Base-by-base conservation (phyloP, 2,113 vertebrate genomes). In the Speoplatyrhinus poulsoni region DNA sequence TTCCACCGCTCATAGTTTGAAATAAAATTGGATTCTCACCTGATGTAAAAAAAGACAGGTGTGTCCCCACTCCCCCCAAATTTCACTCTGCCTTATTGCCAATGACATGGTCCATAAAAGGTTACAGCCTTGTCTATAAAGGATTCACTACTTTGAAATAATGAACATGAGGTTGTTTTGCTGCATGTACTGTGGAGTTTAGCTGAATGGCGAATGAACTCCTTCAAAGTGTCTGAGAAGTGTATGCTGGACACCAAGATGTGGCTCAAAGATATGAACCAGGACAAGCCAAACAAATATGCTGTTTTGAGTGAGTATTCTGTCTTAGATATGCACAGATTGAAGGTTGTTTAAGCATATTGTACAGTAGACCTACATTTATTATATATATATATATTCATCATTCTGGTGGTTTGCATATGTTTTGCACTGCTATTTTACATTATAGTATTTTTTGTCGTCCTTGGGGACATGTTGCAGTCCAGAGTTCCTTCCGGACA, bases 271-370 rank as follows among this genome's bases (percentile, higher is more conserved):
- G 95, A 96, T 63, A 79, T 96, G 36, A 90, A 92, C 60, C 90
- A 89, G 56, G 82, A 82, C 65, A 75, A 72, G 5, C 94, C 94
- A 32, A 88, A 90, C 69, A 78, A 91, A 53, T 95, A 95, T n/a
- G 92, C 94, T 12, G 84, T 92, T 46, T 79, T 85, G 75, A 95
- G 95, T 97, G 92, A 95, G 95, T 95, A 26, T 13, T 5, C 12
- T 5, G 33, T 17, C 12, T 9, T 26, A 26, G 26, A 26, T 26
- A 3, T 26, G 26, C 26, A 26, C 26, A 26, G 26, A 26, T 26
- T 26, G 26, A 26, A 26, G 2, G 26, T 26, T 2, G 26, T 26
- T 26, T 26, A 26, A 26, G 26, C 26, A 26, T 26, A 26, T 3
- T 26, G 26, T 26, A 26, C 26, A 26, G 2, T 26, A 26, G 26